These are phyloP conservation scores for Acleris literana DNA, from an alignment of 2,888 invertebrate species.

Conservation along the genomic window DNA sequence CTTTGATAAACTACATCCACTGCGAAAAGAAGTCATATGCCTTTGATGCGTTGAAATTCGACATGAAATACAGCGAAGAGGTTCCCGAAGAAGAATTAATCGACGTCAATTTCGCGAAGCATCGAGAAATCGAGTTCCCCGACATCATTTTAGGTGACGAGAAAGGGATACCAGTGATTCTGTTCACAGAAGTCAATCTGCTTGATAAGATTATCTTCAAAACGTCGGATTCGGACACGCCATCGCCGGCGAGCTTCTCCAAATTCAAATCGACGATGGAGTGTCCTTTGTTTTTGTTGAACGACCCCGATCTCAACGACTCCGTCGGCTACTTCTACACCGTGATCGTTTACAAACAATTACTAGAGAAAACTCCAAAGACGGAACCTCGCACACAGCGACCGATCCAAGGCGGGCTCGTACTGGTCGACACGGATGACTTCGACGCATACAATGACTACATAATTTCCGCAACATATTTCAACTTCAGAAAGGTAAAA, in stretches of 20 bases:
- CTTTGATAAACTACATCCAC: slow-evolving; percentile 56
- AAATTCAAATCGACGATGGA: slow-evolving; percentile 53
- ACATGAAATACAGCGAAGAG: slow-evolving; percentile 40
- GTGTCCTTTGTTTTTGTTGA: slow-evolving; percentile 53
- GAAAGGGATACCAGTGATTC: slow-evolving; percentile 55
- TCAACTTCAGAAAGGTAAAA: slow-evolving; percentile 50
- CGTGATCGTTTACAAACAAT: slow-evolving; percentile 53
- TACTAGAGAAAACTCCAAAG: slow-evolving; percentile 43
- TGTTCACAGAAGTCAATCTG: slow-evolving; percentile 48
- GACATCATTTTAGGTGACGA: slow-evolving; percentile 55
- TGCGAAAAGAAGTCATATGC: slow-evolving; percentile 52
- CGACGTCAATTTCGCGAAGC: slow-evolving; percentile 47
- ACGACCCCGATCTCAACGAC: slow-evolving; percentile 49
- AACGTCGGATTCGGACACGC: slow-evolving; percentile 14
- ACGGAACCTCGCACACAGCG: slow-evolving; percentile 54
- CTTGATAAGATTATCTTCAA: slow-evolving; percentile 51
- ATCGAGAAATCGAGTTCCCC: slow-evolving; percentile 56
- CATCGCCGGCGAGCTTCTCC: slow-evolving; percentile 47
- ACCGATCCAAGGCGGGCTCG: slow-evolving; percentile 54
- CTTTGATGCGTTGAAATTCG: slow-evolving; percentile 54
- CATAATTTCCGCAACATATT: slow-evolving; percentile 56
- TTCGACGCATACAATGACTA: slow-evolving; percentile 60
- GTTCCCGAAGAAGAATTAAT: slow-evolving; percentile 47
- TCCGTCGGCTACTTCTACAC: slow-evolving; percentile 59
- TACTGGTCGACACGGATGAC: slow-evolving; percentile 48